Base-by-base conservation (phyloP, 2,888 invertebrate species). In the Scaptodrosophila latifasciaeformis region DNA sequence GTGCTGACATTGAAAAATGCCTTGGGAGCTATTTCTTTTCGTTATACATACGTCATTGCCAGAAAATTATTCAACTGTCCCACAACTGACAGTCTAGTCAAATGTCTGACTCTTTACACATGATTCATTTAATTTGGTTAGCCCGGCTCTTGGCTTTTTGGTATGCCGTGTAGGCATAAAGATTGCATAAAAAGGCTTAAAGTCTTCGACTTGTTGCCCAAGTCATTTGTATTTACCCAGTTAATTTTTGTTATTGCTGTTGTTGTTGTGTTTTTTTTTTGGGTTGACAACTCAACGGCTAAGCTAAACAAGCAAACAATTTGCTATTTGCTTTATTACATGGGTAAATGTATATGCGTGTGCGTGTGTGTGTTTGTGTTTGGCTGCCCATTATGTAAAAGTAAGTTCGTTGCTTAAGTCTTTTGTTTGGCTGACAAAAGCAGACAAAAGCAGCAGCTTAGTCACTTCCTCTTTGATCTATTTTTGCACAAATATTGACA, bases 161-260 rank as follows among this genome's bases (percentile, higher is more conserved):
- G n/a, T n/a, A n/a, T n/a, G n/a, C n/a, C n/a, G 37, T 15, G 40
- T 17, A n/a, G 45, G 40, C 12, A 21, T 67, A 67, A 37, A 51
- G 29, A 62, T 76, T 76, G 62, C 80, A 72, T 66, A 59, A 58
- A 34, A 34, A 13, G 1, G 12, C 10, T 12, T 12, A 3, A 30
- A 30, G 44, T 44, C 40, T 29, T 51, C 17, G 49, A 74, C 74
- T 67, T 43, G 59, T 60, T 55, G 58, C 74, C 56, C 53, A 67
- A 74, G 61, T 79, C 61, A 59, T 79, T 70, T 64, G 74, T 59
- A 47, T 65, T n/a, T n/a, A n/a, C n/a, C n/a, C n/a, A n/a, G n/a
- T n/a, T n/a, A n/a, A n/a, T n/a, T n/a, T n/a, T n/a, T n/a, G n/a
- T n/a, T n/a, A n/a, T n/a, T n/a, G n/a, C n/a, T n/a, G n/a, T n/a